These are phyloP conservation scores for Coranthus polyacanthus DNA, from an alignment of 2,797 vertebrate species.

Conservation along the genomic window DNA sequence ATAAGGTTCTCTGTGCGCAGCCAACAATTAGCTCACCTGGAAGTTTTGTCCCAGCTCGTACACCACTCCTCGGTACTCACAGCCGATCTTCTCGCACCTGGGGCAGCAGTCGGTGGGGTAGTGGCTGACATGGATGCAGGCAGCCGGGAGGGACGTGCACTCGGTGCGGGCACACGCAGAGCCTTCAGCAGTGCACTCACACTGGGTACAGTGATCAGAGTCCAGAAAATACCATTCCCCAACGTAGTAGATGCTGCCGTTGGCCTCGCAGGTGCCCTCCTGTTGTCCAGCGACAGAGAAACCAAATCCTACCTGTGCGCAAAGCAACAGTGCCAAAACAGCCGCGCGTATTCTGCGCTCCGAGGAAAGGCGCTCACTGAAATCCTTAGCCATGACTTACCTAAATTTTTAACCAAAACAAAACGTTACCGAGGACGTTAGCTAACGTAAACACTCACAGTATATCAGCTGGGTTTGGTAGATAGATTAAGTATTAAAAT, in stretches of 20 bases:
- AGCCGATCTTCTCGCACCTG: slow-evolving; percentile 89
- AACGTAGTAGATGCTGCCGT: slow-evolving; percentile 87
- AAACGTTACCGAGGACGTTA: not conserved
- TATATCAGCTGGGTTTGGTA: slow-evolving; percentile 1
- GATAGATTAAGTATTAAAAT: not conserved
- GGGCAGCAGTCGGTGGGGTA: slow-evolving; percentile 91
- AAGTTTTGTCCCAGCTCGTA: slow-evolving; percentile 87
- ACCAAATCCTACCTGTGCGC: slow-evolving; percentile 49
- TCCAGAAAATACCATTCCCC: slow-evolving; percentile 90
- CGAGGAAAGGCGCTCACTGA: slow-evolving; percentile 17
- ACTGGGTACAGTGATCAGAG: slow-evolving; percentile 88
- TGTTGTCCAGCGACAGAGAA: slow-evolving; percentile 81
- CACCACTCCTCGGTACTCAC: slow-evolving; percentile 88
- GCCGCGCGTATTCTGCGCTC: slow-evolving; percentile 43
- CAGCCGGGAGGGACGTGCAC: slow-evolving; percentile 85
- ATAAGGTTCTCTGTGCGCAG: not conserved
- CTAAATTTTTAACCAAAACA: not conserved
- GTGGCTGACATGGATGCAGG: slow-evolving; percentile 91
- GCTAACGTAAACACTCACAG: not conserved
- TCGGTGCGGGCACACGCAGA: slow-evolving; percentile 84
- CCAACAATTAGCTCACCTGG: too few relatives aligned
- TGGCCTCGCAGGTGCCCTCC: slow-evolving; percentile 86
- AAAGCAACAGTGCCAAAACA: slow-evolving; percentile 67
- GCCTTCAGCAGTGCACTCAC: slow-evolving; percentile 87
- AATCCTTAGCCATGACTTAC: slow-evolving; percentile 43